These are phyloP conservation scores for Glomeris maerens DNA, from an alignment of 1,140 invertebrate species.

Conservation along the genomic window DNA sequence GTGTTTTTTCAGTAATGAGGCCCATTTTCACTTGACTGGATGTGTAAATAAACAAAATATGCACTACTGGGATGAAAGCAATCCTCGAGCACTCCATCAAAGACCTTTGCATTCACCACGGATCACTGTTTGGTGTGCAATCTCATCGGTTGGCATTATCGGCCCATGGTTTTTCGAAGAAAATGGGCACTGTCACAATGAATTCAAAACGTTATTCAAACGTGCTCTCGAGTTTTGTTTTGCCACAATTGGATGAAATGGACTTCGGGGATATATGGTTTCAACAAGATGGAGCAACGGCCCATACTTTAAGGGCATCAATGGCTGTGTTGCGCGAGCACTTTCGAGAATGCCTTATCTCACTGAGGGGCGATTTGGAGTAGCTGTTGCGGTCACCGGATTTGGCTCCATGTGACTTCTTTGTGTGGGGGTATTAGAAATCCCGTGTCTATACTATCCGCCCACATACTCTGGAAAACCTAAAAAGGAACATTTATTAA, in stretches of 20 bases:
- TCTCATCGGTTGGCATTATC: constrained; percentile 27
- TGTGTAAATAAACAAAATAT: too few relatives aligned
- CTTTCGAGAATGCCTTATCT: constrained; percentile 16
- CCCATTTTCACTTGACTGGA: too few relatives aligned
- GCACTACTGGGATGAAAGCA: too few relatives aligned
- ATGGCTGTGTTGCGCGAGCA: constrained; percentile 18
- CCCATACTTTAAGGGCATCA: constrained; percentile 14
- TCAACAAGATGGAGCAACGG: too few relatives aligned
- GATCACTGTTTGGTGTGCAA: constrained; percentile 26
- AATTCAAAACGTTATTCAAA: constrained; percentile 15
- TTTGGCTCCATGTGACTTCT: neutral
- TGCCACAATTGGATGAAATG: constrained; percentile 11
- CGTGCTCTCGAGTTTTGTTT: constrained; percentile 17
- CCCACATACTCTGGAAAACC: neutral
- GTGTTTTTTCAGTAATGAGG: too few relatives aligned
- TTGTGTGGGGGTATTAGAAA: neutral
- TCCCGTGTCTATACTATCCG: neutral
- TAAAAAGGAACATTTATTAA: constrained; percentile 1
- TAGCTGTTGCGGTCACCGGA: constrained; percentile 9
- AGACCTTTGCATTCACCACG: constrained; percentile 25
- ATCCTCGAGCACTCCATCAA: constrained; percentile 23
- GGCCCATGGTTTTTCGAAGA: constrained; percentile 20
- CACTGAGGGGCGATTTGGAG: constrained; percentile 15
- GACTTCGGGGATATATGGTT: constrained; percentile 14
- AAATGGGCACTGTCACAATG: constrained; percentile 13